Evolutionary conservation across 2,888 invertebrate species (phyloP).

Genomic region (Netelia inedita): DNA sequence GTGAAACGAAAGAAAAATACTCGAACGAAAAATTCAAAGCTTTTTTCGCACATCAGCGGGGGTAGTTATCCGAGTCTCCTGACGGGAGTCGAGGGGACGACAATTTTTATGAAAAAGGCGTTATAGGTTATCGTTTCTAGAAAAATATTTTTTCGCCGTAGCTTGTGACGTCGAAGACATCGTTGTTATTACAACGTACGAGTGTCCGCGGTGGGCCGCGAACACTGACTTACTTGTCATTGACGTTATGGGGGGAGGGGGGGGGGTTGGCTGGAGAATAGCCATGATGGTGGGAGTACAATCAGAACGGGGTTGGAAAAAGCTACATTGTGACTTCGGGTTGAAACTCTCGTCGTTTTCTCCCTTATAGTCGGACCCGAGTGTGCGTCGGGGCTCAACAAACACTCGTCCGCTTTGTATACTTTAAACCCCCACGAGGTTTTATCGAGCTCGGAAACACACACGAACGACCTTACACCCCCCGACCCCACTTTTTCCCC

Average conservation of each 20-base stretch:
- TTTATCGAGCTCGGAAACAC: slow-evolving; percentile 44
- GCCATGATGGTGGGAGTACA: too few relatives aligned
- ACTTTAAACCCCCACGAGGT: slow-evolving; percentile 54
- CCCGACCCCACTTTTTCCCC: not conserved
- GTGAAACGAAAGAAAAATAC: not conserved
- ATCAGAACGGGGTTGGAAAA: too few relatives aligned
- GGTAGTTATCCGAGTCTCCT: not conserved
- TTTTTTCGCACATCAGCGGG: not conserved
- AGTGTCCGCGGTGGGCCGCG: slow-evolving; percentile 4
- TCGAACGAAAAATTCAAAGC: not conserved
- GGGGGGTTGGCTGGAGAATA: too few relatives aligned
- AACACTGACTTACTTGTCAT: not conserved
- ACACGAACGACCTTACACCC: not conserved
- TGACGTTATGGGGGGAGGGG: not conserved
- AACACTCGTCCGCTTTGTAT: slow-evolving; percentile 41
- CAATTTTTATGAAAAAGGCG: not conserved
- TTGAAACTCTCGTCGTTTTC: too few relatives aligned
- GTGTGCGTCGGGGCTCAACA: slow-evolving; percentile 19
- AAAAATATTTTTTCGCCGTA: slow-evolving; percentile 51
- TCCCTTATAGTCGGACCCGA: too few relatives aligned
- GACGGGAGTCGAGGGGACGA: too few relatives aligned
- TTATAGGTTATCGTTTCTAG: slow-evolving; percentile 8
- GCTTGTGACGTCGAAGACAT: not conserved
- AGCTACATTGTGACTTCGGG: too few relatives aligned
- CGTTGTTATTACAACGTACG: slow-evolving; percentile 41